Evolutionary conservation across 2,888 invertebrate genomes (phyloP).

Genomic region (Tanytarsus gracilentus): DNA sequence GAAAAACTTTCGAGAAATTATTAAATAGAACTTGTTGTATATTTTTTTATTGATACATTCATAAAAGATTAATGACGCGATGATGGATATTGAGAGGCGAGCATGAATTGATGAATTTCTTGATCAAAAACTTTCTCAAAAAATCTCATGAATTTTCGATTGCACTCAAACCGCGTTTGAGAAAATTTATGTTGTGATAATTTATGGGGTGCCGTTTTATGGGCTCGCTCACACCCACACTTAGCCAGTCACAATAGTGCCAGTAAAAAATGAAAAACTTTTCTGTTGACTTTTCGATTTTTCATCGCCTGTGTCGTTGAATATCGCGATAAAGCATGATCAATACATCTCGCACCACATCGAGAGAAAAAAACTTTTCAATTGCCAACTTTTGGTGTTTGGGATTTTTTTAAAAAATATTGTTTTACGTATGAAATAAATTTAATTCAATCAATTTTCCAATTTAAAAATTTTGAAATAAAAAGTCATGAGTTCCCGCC

Average conservation of each 20-base stretch:
- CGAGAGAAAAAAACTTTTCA: background rate
- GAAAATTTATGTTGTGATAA: background rate
- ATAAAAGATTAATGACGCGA: slow-evolving; percentile 22
- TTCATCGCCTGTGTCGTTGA: background rate
- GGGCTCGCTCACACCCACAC: too few relatives aligned
- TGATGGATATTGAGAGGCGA: background rate
- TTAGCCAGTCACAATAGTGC: too few relatives aligned
- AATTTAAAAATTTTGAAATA: too few relatives aligned
- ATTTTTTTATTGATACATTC: slow-evolving; percentile 26
- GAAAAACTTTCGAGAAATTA: slow-evolving; percentile 17
- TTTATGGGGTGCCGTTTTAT: background rate
- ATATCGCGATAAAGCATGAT: background rate
- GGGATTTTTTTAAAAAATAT: too few relatives aligned
- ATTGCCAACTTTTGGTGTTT: too few relatives aligned
- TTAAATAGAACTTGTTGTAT: slow-evolving; percentile 21
- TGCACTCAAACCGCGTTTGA: too few relatives aligned
- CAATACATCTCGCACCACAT: background rate
- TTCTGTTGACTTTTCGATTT: background rate
- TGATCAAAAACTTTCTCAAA: too few relatives aligned
- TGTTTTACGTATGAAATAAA: too few relatives aligned
- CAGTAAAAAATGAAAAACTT: background rate
- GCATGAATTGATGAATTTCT: slow-evolving; percentile 16
- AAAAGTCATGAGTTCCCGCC: too few relatives aligned
- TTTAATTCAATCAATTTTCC: too few relatives aligned
- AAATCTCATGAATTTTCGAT: too few relatives aligned